Percentiles rank a stretch among this genome's conserved stretches.
These are phyloP conservation scores for Tauraco hartlaubi DNA, from an alignment of 2,797 vertebrate species.

Conservation along the genomic window DNA sequence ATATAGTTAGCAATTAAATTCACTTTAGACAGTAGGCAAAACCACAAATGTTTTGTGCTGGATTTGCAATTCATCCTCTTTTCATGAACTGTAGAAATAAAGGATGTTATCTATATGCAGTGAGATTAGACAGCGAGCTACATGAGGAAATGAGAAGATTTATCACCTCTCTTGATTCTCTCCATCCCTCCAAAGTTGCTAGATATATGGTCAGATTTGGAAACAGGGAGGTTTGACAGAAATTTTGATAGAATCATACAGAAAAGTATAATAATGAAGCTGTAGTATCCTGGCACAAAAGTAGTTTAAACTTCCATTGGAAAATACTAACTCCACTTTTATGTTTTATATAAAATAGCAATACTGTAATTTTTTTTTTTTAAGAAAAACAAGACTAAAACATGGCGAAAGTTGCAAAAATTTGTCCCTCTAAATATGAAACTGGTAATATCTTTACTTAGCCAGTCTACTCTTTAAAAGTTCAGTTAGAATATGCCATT, in stretches of 20 bases:
- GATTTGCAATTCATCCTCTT: neutral
- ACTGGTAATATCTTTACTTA: neutral
- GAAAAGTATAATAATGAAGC: neutral
- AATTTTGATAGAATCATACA: neutral
- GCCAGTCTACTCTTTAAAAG: neutral
- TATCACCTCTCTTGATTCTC: neutral
- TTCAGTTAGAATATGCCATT: neutral
- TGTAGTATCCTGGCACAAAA: neutral
- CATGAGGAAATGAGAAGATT: neutral
- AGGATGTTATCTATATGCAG: neutral
- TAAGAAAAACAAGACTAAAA: neutral
- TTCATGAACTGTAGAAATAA: neutral
- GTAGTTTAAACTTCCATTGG: neutral
- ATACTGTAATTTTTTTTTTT: neutral
- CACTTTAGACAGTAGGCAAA: neutral
- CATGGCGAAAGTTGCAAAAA: neutral
- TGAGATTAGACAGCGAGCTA: neutral
- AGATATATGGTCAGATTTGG: neutral
- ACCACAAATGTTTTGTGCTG: neutral
- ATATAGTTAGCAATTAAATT: neutral
- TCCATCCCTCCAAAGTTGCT: neutral
- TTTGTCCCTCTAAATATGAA: neutral
- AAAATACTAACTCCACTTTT: neutral
- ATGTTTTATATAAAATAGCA: neutral
- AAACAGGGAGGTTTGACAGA: neutral